Base-by-base conservation (phyloP, 2,797 vertebrate species). In the Cygnus olor region DNA sequence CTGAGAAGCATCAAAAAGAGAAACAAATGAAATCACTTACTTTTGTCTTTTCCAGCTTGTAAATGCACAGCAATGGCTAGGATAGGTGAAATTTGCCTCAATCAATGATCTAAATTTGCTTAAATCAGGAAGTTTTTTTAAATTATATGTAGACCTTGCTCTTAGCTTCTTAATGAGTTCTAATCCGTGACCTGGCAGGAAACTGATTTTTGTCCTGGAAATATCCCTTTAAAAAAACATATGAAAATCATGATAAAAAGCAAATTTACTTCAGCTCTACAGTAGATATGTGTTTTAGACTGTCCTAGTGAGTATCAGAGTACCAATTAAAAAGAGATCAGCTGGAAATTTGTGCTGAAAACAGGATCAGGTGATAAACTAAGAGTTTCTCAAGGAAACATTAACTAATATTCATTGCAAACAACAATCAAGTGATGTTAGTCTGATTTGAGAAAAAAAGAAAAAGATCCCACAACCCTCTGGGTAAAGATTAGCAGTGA, bases 21-120 rank as follows among this genome's bases (percentile, higher is more conserved):
- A 89, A 82, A 27, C 28, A 76, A 28, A 86, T 45, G 9, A 85
- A 83, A 66, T 54, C 79, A 98, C 98, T 97, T 97, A 98, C 98
- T 89, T 97, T 96, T 98, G 94, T 87, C 97, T 97, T 91, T 98
- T 98, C 98, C 98, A 99, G 42, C 98, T 98, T 94, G 98, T 94
- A 94, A 99, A 99, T n/a, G 99, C 99, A 30, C 99, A 99, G 96
- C 99, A 99, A 96, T 99, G 99, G 93, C 99, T 99, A 24, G 99
- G 98, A 96, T 99, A 99, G 42, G 99, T 99, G 95, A 99, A 98
- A 89, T 98, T 98, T 28, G 99, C 99, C 90, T 99, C 98, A 93
- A 98, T 95, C 92, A 99, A 98, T 45, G 98, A 97, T 17, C 97
- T 87, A 85, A 99, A 97, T 93, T 97, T 98, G 49, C 98, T 98